Percentiles rank a stretch among this genome's conserved stretches.
Evolutionary conservation across 2,113 vertebrate genomes (phyloP).

Genomic region (Raphicerus campestris): DNA sequence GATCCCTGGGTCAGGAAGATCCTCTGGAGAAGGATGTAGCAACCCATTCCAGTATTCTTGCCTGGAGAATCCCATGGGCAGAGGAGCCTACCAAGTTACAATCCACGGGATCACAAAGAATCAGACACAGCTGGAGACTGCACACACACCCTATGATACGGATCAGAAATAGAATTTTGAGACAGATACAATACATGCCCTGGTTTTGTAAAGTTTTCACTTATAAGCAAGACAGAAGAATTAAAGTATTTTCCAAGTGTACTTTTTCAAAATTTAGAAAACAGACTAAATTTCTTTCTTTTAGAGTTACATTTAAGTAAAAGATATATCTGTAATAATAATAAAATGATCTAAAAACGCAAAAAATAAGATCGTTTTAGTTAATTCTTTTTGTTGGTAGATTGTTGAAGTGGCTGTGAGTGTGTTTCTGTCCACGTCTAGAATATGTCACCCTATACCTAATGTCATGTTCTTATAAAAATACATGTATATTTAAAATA

Average conservation of each 20-base stretch:
- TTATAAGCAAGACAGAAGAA: background rate
- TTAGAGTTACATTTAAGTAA: background rate
- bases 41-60: background rate
- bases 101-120: background rate
- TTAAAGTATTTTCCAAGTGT: background rate
- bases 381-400: background rate
- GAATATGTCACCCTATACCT: background rate
- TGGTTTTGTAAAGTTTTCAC: background rate
- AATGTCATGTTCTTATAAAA: no score
- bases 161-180: background rate
- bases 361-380: background rate
- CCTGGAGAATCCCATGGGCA: background rate
- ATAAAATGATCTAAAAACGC: background rate
- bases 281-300: background rate
- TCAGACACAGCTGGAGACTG: background rate
- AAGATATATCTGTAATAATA: background rate
- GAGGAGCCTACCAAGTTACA: background rate
- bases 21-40: background rate
- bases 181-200: background rate
- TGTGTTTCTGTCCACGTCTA: background rate
- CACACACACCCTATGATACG: rapidly evolving
- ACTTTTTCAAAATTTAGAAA: background rate
- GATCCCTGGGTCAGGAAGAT: rapidly evolving
- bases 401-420: background rate
- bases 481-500: background rate